A percentile compares a stretch with the other conserved stretches of the same genome.
Evolutionary conservation across 2,113 vertebrate genomes (phyloP).

Genomic region (Barnardius zonarius): DNA sequence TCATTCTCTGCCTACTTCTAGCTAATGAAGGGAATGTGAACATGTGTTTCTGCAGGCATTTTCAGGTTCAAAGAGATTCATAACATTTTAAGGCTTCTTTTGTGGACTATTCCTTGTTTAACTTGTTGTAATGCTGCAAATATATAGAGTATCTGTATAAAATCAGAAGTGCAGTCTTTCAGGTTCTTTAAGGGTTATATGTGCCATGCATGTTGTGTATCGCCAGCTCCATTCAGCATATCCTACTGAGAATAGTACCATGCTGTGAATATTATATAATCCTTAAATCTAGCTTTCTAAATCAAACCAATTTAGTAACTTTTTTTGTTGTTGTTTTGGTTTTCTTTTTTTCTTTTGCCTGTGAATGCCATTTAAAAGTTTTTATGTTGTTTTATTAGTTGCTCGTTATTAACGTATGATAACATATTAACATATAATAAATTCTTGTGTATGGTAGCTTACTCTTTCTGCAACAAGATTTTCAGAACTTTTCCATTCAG

Average conservation of each 20-base stretch:
- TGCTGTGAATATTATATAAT: background rate
- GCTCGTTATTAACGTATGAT: background rate
- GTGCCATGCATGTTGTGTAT: rapidly evolving
- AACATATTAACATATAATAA: background rate
- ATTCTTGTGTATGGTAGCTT: background rate
- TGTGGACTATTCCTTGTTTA: background rate
- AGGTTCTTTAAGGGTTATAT: background rate
- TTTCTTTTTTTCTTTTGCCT: background rate
- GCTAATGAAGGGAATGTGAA: background rate
- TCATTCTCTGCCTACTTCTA: background rate
- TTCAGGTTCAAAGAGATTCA: background rate
- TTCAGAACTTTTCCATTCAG: background rate
- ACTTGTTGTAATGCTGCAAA: background rate
- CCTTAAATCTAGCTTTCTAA: background rate
- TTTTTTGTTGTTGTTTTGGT: background rate
- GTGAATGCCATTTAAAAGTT: background rate
- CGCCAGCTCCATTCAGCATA: background rate
- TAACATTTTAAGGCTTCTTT: background rate
- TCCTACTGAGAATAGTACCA: background rate
- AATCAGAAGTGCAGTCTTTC: background rate
- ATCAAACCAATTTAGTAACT: background rate
- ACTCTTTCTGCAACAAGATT: background rate
- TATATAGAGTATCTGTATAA: background rate
- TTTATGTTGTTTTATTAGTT: background rate
- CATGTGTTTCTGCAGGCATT: background rate